Conservation (phyloP, 2,113 vertebrate genomes). For the Psammodynastes pulverulentus region DNA sequence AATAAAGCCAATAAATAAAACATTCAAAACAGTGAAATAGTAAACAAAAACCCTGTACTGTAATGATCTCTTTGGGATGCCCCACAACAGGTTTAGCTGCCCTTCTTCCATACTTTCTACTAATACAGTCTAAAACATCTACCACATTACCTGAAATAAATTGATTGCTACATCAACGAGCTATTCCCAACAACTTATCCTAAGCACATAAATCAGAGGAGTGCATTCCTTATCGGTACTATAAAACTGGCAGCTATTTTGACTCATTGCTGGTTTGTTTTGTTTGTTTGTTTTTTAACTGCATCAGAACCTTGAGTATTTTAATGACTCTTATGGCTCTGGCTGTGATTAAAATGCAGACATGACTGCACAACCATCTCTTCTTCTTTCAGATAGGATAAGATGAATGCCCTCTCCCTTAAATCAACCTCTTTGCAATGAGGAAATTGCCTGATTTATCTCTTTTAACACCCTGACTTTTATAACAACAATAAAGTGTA, state of each 20-base stretch:
- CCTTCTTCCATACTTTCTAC: neutral
- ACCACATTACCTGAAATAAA: neutral
- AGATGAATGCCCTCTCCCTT: neutral
- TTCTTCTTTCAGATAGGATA: neutral
- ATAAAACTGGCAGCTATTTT: neutral
- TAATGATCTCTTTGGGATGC: neutral
- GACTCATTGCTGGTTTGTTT: neutral
- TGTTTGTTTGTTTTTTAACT: neutral
- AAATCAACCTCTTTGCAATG: neutral
- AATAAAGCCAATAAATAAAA: neutral
- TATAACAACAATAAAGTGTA: neutral
- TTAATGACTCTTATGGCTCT: neutral
- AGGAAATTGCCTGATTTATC: neutral
- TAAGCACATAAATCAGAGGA: neutral
- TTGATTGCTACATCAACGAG: neutral
- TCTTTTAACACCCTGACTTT: neutral
- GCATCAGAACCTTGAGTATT: neutral
- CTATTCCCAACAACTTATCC: neutral
- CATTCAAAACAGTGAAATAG: neutral
- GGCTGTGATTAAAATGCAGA: neutral
- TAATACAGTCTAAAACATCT: neutral
- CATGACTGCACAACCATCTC: neutral
- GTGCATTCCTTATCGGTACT: neutral
- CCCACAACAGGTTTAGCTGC: neutral
- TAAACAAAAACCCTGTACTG: neutral